These are phyloP conservation scores for Scaptomyza pallida DNA, from an alignment of 1,140 invertebrate genomes.

Conservation along the genomic window DNA sequence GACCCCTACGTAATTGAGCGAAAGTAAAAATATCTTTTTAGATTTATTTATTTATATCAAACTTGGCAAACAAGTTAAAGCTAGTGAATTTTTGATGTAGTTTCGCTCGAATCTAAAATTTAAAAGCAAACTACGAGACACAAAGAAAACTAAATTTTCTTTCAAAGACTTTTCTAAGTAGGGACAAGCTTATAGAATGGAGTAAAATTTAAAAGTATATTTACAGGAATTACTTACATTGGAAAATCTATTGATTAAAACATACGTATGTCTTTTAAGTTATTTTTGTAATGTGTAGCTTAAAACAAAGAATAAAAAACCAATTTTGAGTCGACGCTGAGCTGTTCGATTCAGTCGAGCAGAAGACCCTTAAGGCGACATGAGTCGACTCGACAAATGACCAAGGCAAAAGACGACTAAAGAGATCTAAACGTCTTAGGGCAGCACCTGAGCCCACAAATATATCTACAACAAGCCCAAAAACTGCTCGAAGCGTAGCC, in stretches of 20 bases:
- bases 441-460: conserved; percentile 20
- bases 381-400: conserved; percentile 21
- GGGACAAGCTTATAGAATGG: too few relatives aligned
- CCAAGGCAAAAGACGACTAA: conserved; percentile 4
- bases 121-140: too few relatives aligned
- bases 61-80: neutral
- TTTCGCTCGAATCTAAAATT: too few relatives aligned
- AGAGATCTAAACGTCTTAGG: conserved; percentile 24
- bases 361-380: conserved; percentile 36
- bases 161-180: too few relatives aligned
- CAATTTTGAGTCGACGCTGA: conserved; percentile 1
- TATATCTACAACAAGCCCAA: too few relatives aligned
- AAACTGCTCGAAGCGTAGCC: conserved; percentile 32
- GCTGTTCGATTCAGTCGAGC: conserved; percentile 12
- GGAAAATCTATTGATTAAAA: too few relatives aligned
- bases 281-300: neutral
- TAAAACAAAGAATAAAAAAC: neutral
- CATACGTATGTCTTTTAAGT: neutral
- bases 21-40: conserved; percentile 9
- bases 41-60: conserved; percentile 10
- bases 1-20: conserved; percentile 8
- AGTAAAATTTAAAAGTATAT: too few relatives aligned
- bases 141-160: too few relatives aligned
- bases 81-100: too few relatives aligned
- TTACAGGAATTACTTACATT: too few relatives aligned